Conservation (phyloP, 2,888 invertebrate genomes). For the Colostygia pectinataria region DNA sequence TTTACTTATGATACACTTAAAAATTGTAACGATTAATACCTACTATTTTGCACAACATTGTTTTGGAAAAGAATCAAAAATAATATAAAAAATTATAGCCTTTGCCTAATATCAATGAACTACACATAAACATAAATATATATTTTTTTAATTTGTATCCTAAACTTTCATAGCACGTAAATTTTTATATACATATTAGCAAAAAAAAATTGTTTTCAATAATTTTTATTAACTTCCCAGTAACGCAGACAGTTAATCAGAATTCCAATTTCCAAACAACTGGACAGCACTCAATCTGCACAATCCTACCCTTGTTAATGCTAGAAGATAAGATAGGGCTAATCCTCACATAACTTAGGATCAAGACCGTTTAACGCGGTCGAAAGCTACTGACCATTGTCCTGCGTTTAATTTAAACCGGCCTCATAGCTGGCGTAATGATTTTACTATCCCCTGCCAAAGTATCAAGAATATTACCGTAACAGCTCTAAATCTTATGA, state of each 20-base stretch:
- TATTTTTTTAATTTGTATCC: too few species aligned
- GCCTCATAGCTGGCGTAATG: constrained; percentile 59
- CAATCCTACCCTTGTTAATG: constrained; percentile 60
- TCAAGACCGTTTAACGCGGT: constrained; percentile 68
- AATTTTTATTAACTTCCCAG: not conserved
- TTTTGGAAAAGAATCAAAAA: too few species aligned
- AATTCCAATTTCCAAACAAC: constrained; percentile 11
- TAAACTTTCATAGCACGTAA: too few species aligned
- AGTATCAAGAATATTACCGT: constrained; percentile 22
- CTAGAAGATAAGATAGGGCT: constrained; percentile 76
- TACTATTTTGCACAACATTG: too few species aligned
- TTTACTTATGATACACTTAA: too few species aligned
- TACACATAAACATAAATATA: too few species aligned
- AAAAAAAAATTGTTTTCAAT: not conserved
- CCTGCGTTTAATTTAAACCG: constrained; percentile 77
- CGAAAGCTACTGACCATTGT: constrained; percentile 76
- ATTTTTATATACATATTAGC: too few species aligned
- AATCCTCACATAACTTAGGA: constrained; percentile 82
- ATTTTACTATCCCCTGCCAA: constrained; percentile 64
- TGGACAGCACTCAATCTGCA: constrained; percentile 35
- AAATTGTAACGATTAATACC: too few species aligned
- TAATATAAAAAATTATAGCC: too few species aligned
- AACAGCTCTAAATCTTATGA: constrained; percentile 22
- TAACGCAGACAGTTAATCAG: constrained; percentile 21
- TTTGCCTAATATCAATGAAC: too few species aligned